These are phyloP conservation scores for Melanotaenia boesemani DNA, from an alignment of 2,797 vertebrate species.

Conservation along the genomic window DNA sequence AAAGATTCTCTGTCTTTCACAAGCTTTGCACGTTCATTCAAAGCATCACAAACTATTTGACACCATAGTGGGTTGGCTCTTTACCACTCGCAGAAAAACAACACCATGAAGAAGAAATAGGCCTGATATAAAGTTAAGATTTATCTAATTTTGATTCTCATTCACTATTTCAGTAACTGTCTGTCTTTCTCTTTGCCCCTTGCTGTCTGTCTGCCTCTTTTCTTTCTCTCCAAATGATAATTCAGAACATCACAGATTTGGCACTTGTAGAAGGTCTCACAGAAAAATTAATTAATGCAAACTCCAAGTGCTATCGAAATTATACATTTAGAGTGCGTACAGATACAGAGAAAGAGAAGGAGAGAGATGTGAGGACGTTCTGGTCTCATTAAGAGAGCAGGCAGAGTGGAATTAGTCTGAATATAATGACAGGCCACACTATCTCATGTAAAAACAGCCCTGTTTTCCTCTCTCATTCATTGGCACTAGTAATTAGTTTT, in stretches of 20 bases:
- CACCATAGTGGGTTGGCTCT: neutral
- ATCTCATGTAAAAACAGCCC: slow-evolving; percentile 99
- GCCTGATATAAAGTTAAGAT: slow-evolving; percentile 32
- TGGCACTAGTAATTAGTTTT: slow-evolving; percentile 99
- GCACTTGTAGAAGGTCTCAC: slow-evolving; percentile 96
- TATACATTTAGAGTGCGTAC: slow-evolving; percentile 93
- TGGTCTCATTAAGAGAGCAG: slow-evolving; percentile 99
- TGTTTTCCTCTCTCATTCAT: slow-evolving; percentile 99
- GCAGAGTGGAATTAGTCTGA: slow-evolving; percentile 99
- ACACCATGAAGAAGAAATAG: neutral
- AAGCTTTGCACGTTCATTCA: slow-evolving; percentile 3
- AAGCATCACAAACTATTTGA: neutral
- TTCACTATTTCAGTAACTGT: slow-evolving; percentile 11
- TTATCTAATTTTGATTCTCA: slow-evolving; percentile 37
- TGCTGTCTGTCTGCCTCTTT: slow-evolving; percentile 34
- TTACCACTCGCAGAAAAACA: neutral
- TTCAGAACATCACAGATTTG: slow-evolving; percentile 90
- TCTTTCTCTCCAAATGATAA: slow-evolving; percentile 82
- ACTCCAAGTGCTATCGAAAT: slow-evolving; percentile 98
- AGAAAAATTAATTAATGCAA: slow-evolving; percentile 98
- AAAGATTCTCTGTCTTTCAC: neutral
- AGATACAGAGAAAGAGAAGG: slow-evolving; percentile 87
- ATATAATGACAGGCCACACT: slow-evolving; percentile 99
- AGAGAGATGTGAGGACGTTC: slow-evolving; percentile 92
- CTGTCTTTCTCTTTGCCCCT: neutral